Base-by-base conservation (phyloP, 2,888 invertebrate species). In the Lampropteryx suffumata region DNA sequence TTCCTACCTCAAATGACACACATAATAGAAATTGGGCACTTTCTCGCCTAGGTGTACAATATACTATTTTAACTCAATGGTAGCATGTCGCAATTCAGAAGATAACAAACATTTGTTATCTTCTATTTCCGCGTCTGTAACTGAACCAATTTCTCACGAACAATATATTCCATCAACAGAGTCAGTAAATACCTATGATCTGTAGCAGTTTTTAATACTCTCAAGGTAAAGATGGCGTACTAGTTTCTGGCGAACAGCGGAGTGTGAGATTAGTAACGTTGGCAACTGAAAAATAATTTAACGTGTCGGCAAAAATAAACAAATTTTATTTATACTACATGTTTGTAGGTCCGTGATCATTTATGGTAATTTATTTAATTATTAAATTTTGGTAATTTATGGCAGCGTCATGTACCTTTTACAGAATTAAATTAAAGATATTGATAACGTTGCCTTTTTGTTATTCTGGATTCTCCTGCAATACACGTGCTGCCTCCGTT, bases 361-460 rank as follows among this genome's bases (percentile, higher is more conserved):
- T n/a, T n/a, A n/a, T n/a, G n/a, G n/a, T n/a, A n/a, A n/a, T n/a
- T n/a, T n/a, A n/a, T n/a, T n/a, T n/a, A n/a, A n/a, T n/a, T n/a
- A n/a, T n/a, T n/a, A n/a, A n/a, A n/a, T n/a, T n/a, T 33, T 11
- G 26, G 10, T 35, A 24, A 27, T 35, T 32, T 42, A 47, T 39
- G 28, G 34, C 33, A 24, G 30, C 33, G 43, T 47, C 47, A 50
- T 36, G 35, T 37, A 39, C 30, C 30, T 57, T 55, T 52, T 49
- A 11, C 41, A 54, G 59, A n/a, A n/a, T 17, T 17, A 17, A 61
- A 57, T 56, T 54, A 55, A 55, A 49, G 42, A 51, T 55, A 53
- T 44, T 54, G 65, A 64, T 71, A 67, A 55, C 39, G 46, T 40
- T 36, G 43, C 21, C 32, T 29, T 26, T 43, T 28, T 44, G 27